phyloP scores from a whole-genome alignment of 2,113 vertebrate genomes.

The Serinus canaria region DNA sequence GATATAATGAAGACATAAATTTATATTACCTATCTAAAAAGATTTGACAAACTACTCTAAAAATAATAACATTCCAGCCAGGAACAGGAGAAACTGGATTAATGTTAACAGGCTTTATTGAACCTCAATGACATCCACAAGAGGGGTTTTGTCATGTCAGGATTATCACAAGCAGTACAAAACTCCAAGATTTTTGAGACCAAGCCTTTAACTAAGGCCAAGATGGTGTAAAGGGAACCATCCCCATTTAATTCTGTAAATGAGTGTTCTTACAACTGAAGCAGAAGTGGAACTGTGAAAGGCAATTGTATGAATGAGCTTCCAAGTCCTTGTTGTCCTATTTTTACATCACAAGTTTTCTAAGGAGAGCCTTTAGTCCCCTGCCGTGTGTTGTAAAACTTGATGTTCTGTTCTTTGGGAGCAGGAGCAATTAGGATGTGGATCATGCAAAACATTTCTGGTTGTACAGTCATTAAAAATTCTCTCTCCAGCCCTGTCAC shows the following conservation, averaged over 20 bases:
- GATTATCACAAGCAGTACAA: not conserved
- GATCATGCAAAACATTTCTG: slow-evolving; percentile 23
- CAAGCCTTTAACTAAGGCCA: not conserved
- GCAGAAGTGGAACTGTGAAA: not conserved
- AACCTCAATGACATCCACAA: not conserved
- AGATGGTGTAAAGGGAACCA: not conserved
- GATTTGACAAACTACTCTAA: not conserved
- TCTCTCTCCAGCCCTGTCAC: not conserved
- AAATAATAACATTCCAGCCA: not conserved
- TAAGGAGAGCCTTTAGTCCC: not conserved
- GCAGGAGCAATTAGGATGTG: slow-evolving; percentile 23
- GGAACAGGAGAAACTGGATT: not conserved
- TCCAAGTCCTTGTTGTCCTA: not conserved
- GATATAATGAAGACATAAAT: not conserved
- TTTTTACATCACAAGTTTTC: slow-evolving; percentile 27
- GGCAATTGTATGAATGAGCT: not conserved
- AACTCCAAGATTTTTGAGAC: not conserved
- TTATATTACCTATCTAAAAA: not conserved
- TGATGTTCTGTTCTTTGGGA: slow-evolving; percentile 19
- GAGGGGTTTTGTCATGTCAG: not conserved
- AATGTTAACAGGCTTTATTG: not conserved
- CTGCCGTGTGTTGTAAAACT: not conserved
- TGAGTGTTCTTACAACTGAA: not conserved
- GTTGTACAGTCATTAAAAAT: slow-evolving; percentile 17
- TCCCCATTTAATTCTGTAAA: not conserved